Percentiles rank a stretch among this genome's conserved stretches.
Conservation (phyloP, 64 coral and sea anemone genomes). For the Stylophora pistillata region DNA sequence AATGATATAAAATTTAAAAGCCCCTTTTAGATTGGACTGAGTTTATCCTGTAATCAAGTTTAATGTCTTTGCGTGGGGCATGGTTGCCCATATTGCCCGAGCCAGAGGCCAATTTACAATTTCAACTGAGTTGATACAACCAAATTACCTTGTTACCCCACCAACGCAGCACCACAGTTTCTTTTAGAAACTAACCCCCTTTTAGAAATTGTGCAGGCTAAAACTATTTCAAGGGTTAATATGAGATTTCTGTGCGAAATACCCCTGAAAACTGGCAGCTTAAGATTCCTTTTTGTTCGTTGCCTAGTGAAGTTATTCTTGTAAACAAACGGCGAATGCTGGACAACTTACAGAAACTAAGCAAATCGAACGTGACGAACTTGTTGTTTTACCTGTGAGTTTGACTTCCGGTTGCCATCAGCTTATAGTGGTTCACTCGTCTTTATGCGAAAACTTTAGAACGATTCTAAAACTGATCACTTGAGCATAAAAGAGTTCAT, state of each 20-base stretch:
- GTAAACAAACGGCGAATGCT: slow-evolving; percentile 17
- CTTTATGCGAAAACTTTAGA: neutral
- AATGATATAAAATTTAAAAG: no score
- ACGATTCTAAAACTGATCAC: neutral
- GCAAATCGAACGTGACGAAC: neutral
- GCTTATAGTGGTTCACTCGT: neutral
- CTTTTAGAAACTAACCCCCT: no score
- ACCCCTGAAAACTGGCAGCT: neutral
- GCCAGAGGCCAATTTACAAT: no score
- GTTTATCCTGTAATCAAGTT: no score
- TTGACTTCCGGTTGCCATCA: slow-evolving; percentile 13
- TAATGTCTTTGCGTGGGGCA: no score
- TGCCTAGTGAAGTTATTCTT: neutral
- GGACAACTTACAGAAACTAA: neutral
- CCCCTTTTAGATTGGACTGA: no score
- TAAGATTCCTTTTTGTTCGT: neutral
- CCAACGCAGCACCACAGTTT: no score
- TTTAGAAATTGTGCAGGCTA: neutral
- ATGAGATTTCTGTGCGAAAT: neutral
- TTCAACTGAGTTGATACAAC: no score
- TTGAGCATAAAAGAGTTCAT: neutral
- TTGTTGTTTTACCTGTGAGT: neutral
- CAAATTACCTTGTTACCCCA: no score
- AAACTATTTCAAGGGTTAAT: neutral
- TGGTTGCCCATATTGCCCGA: no score